Evolutionary conservation across 1,140 invertebrate species (phyloP), one percentile per base, ranked within the genome.

Genomic region (Euwallacea similis): DNA sequence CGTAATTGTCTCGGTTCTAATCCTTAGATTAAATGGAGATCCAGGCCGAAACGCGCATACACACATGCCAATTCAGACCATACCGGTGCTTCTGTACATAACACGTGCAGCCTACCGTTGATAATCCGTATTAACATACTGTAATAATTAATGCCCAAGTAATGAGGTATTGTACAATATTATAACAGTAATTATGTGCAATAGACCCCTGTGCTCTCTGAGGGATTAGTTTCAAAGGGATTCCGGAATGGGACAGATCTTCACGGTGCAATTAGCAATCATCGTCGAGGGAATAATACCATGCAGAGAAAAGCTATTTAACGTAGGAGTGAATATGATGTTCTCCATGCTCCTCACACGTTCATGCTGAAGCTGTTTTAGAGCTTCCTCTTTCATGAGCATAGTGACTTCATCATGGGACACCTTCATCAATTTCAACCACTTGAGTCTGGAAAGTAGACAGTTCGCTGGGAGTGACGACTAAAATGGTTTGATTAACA

Each of bases 101-200:
- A 63, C 61, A 63, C 61, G 61, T 63, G 61, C 61, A 63, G 61
- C 43, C 61, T 46, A 7, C 10, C 61, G 61, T 63, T 13, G 42
- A 63, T 63, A 63, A 63, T 63, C 61, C 42, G 42, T 47, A 63
- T 63, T 63, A 63, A 63, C 61, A 63, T 63, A 63, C 44, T 46
- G 61, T 47, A 63, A 63, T 63, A 63, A 63, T 63, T 63, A 63
- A 63, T 63, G 33, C 44, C 61, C 7, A 10, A 46, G 42, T 63
- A 63, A 63, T 63, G 42, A 47, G 42, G 42, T 63, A 63, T 63
- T 63, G 61, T 63, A 16, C 44, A 63, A 47, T 63, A 47, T 46
- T 42, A 47, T 33, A 33, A 33, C 21, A 33, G 21, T 33, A 60
- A 60, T 60, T 60, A 60, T 60, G 58, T 60, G 41, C 58, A 60